Percentiles rank a stretch among this genome's conserved stretches.
These are phyloP conservation scores for Pocota personata DNA, from an alignment of 2,888 invertebrate genomes.

Conservation along the genomic window DNA sequence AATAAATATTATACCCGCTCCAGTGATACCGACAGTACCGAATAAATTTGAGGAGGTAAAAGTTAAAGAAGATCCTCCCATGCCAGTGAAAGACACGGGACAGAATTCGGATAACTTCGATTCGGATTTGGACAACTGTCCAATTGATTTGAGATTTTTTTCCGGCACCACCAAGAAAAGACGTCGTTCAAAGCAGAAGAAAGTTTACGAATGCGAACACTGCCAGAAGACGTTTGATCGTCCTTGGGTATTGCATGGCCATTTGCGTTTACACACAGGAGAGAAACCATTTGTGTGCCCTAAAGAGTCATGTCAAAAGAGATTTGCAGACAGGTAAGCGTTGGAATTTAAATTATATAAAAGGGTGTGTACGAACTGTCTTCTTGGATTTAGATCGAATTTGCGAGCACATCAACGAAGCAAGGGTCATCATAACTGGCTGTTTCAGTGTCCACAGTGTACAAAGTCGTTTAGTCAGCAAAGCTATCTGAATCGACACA, in stretches of 20 bases:
- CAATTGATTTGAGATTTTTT: conserved; percentile 56
- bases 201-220: conserved; percentile 77
- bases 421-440: conserved; percentile 88
- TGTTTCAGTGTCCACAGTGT: conserved; percentile 87
- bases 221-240: conserved; percentile 88
- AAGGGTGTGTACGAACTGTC: not conserved
- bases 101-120: conserved; percentile 16
- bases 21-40: not conserved
- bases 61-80: conserved; percentile 11
- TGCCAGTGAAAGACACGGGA: conserved; percentile 7
- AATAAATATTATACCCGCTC: not conserved
- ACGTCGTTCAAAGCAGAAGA: conserved; percentile 75
- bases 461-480: conserved; percentile 88
- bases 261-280: conserved; percentile 87
- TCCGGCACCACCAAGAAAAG: conserved; percentile 62
- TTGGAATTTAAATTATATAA: not conserved
- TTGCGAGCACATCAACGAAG: conserved; percentile 89
- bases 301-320: conserved; percentile 85
- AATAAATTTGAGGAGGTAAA: not conserved
- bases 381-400: conserved; percentile 84
- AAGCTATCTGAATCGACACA: conserved; percentile 87
- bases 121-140: conserved; percentile 57
- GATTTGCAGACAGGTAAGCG: conserved; percentile 87
- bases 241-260: conserved; percentile 88
- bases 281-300: conserved; percentile 89